These are phyloP conservation scores for Acanthornis magna DNA, from an alignment of 2,797 vertebrate species.

Conservation along the genomic window DNA sequence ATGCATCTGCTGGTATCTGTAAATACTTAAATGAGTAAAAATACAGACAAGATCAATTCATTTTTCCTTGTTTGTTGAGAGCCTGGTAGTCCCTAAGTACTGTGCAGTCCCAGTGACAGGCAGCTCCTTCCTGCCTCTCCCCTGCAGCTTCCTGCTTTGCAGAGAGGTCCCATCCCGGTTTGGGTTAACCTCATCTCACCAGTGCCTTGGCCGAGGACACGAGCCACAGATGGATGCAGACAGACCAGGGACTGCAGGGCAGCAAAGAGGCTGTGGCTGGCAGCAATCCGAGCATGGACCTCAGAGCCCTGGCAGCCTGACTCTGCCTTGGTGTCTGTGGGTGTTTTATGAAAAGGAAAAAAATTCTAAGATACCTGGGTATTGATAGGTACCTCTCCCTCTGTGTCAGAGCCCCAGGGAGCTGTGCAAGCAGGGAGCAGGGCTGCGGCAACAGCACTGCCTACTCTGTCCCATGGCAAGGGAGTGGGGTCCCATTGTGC, in stretches of 20 bases:
- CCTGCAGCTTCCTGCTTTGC: not conserved
- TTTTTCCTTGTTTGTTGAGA: not conserved
- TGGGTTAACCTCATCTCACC: not conserved
- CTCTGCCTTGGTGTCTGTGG: not conserved
- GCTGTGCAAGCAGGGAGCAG: not conserved
- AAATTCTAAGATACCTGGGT: not conserved
- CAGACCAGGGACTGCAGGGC: not conserved
- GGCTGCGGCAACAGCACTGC: not conserved
- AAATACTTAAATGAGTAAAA: not conserved
- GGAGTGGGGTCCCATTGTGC: not conserved
- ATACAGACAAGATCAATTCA: not conserved
- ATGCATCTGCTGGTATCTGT: not conserved
- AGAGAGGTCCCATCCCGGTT: not conserved
- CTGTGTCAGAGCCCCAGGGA: not conserved
- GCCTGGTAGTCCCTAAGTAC: not conserved
- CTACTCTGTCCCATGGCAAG: not conserved
- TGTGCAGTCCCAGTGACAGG: not conserved
- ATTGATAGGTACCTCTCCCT: not conserved
- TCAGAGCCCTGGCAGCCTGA: not conserved
- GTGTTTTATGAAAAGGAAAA: not conserved
- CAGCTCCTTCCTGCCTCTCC: not conserved
- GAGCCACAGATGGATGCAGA: not conserved
- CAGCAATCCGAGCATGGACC: not conserved
- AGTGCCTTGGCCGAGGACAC: accelerated
- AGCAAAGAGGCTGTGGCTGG: not conserved